Evolutionary conservation across 2,113 vertebrate species (phyloP), one percentile per base, ranked within the genome.

Genomic region (Edolisoma coerulescens): DNA sequence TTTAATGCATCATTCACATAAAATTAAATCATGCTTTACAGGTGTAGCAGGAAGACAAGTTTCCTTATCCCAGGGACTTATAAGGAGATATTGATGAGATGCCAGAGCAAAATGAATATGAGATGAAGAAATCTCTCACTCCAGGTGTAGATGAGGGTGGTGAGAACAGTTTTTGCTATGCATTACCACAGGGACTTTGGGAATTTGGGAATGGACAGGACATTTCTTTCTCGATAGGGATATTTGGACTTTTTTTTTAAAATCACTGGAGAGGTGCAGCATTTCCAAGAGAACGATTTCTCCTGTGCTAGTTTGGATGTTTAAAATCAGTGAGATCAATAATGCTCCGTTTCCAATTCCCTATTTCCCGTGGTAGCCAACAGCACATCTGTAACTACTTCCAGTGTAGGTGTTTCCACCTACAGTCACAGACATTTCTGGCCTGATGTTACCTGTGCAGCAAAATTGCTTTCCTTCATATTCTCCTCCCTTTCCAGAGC

Each of bases 11-110:
- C 86, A 35, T 90, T 82, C 73, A 60, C 52, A 32, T 56, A 68
- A 84, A 97, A 92, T 89, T 83, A 77, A 79, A 89, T 35, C 80
- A 79, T 75, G 71, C n/a, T 92, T 84, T 95, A 81, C 39, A 75
- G 75, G 32, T 77, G 64, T 52, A 63, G 50, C 39, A 90, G 45
- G 49, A 88, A 53, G 68, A 89, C 21, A 42, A 84, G 68, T 70
- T 92, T 87, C 85, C 60, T 90, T 90, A 52, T 92, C 28, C 47
- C 7, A 26, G 20, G n/a, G 13, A 86, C 24, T 28, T 86, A 16
- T 61, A 59, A 54, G 47, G 68, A 83, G 60, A 59, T 90, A 80
- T 37, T 86, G 75, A 70, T 84, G 71, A 74, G 79, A 81, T 81
- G 32, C 13, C 67, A 49, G 37, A 83, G 47, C 15, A 67, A 79